phyloP scores from a whole-genome alignment of 2,113 vertebrate species.

The Camelus bactrianus region DNA sequence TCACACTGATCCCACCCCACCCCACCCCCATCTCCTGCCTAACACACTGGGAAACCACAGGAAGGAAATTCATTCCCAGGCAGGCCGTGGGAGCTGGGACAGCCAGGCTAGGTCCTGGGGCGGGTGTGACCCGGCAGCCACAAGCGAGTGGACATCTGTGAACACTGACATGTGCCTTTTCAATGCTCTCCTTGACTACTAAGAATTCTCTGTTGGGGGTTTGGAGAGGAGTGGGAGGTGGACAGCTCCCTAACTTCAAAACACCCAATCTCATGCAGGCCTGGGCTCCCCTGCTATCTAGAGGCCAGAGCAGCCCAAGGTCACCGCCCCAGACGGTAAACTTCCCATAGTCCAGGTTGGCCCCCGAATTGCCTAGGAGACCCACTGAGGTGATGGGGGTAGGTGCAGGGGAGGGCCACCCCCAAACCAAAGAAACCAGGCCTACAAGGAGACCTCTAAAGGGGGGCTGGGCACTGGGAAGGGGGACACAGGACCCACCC shows the following conservation, averaged over 20 bases:
- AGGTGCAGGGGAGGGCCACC: not conserved
- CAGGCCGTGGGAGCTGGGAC: slow-evolving; percentile 72
- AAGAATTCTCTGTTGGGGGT: not conserved
- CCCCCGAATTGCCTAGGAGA: slow-evolving; percentile 37
- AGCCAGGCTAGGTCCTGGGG: slow-evolving; percentile 68
- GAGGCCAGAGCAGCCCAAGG: slow-evolving; percentile 79
- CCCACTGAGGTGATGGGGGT: not conserved
- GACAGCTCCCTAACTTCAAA: slow-evolving; percentile 50
- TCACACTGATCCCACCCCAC: slow-evolving; percentile 58
- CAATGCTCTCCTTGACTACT: not conserved
- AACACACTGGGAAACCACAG: slow-evolving; percentile 74
- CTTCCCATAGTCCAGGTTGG: slow-evolving; percentile 73
- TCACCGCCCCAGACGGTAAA: slow-evolving; percentile 79
- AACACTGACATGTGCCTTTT: slow-evolving; percentile 52
- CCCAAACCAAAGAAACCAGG: slow-evolving; percentile 17
- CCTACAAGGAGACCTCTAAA: not conserved
- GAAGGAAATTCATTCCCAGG: slow-evolving; percentile 84
- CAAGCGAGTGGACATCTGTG: slow-evolving; percentile 57
- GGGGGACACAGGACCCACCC: slow-evolving; percentile 6
- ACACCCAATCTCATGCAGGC: slow-evolving; percentile 10
- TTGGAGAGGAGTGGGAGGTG: not conserved
- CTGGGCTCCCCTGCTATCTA: slow-evolving; percentile 60
- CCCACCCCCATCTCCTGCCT: slow-evolving; percentile 74
- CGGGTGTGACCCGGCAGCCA: slow-evolving; percentile 53
- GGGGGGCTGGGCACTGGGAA: not conserved